Evolutionary conservation across 2,113 vertebrate species (phyloP).

Genomic region (Carassius gibelio): DNA sequence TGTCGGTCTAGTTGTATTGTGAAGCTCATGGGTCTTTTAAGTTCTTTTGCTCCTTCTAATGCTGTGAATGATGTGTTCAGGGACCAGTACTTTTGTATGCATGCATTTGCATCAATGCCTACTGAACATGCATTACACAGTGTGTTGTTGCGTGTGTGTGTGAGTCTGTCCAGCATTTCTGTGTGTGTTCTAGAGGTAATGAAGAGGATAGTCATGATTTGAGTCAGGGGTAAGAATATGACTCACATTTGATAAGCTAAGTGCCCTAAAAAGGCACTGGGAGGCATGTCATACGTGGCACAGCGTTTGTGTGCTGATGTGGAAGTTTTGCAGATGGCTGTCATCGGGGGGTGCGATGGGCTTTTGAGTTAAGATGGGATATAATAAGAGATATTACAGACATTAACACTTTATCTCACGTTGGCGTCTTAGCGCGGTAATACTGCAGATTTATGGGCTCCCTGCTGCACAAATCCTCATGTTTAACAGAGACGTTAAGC

Average conservation of each 20-base stretch:
- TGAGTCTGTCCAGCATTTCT: not conserved
- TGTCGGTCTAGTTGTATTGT: conserved; percentile 4
- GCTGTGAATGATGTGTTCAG: conserved; percentile 3
- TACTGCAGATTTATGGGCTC: conserved; percentile 24
- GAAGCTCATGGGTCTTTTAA: not conserved
- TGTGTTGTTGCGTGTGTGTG: conserved; percentile 18
- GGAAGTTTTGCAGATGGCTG: conserved; percentile 38
- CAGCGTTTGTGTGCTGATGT: conserved; percentile 26
- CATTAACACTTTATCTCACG: conserved; percentile 23
- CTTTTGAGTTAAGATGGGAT: not conserved
- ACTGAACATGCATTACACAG: not conserved
- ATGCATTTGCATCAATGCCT: not conserved
- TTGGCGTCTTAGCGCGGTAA: conserved; percentile 9
- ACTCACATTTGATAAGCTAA: conserved; percentile 30
- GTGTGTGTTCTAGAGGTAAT: conserved; percentile 19
- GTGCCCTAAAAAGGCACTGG: conserved; percentile 40
- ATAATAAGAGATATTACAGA: conserved; percentile 26
- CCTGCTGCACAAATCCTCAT: conserved; percentile 19
- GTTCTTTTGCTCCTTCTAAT: conserved; percentile 5
- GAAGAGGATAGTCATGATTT: conserved; percentile 20
- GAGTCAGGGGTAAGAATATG: conserved; percentile 18
- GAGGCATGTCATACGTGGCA: conserved; percentile 17
- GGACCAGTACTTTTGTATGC: not conserved
- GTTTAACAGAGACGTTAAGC: not conserved
- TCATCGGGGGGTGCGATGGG: conserved; percentile 7